These are phyloP conservation scores for Diploscapter pachys DNA, from an alignment of 1,140 invertebrate species.

Conservation along the genomic window DNA sequence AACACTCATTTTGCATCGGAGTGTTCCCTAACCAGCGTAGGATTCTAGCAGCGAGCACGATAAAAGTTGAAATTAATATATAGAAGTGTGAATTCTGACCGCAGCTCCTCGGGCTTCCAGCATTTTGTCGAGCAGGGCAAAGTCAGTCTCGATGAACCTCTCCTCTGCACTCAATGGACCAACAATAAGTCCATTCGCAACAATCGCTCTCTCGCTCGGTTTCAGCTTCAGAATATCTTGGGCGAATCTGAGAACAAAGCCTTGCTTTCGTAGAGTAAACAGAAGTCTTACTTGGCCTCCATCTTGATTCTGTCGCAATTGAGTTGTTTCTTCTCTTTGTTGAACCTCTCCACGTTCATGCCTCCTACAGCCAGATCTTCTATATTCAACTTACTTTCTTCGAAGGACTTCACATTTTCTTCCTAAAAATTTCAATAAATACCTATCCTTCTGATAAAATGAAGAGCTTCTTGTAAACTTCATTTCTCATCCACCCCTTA, in stretches of 20 bases:
- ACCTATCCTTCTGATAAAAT: too few relatives aligned
- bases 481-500: too few relatives aligned
- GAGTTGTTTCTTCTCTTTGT: conserved; percentile 54
- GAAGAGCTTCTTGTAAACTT: too few relatives aligned
- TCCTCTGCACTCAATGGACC: conserved; percentile 77
- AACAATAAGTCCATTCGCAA: conserved; percentile 84
- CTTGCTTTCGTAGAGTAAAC: conserved; percentile 38
- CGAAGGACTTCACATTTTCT: conserved; percentile 53
- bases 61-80: not conserved
- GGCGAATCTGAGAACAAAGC: conserved; percentile 29
- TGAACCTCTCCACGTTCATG: conserved; percentile 61
- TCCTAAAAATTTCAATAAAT: conserved; percentile 40
- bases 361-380: conserved; percentile 61
- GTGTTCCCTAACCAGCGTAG: too few relatives aligned
- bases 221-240: conserved; percentile 47
- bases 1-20: too few relatives aligned
- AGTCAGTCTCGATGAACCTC: conserved; percentile 83
- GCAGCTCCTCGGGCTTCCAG: conserved; percentile 59
- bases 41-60: too few relatives aligned
- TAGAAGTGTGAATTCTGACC: conserved; percentile 1
- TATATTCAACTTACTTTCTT: conserved; percentile 58
- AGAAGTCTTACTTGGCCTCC: conserved; percentile 30
- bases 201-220: conserved; percentile 68
- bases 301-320: conserved; percentile 61
- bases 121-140: conserved; percentile 79